These are phyloP conservation scores for Ailurus styani DNA, from an alignment of 2,113 vertebrate genomes.

Conservation along the genomic window DNA sequence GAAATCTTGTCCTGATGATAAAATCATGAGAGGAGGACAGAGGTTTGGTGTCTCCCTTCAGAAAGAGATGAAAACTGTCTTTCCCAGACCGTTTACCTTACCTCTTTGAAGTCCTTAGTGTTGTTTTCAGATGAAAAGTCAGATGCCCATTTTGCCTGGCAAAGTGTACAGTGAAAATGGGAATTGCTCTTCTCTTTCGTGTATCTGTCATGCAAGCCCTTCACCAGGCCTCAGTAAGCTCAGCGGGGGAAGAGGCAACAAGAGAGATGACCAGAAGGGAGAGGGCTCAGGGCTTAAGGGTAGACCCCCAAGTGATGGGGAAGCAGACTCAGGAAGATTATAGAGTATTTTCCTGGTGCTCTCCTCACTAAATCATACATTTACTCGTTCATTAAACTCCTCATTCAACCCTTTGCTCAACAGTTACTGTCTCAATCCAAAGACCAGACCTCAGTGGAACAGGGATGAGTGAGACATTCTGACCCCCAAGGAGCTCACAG, in stretches of 20 bases:
- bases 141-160: neutral
- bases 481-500: neutral
- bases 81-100: neutral
- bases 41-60: neutral
- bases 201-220: fast-evolving
- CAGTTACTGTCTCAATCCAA: neutral
- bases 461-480: neutral
- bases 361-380: neutral
- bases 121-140: neutral
- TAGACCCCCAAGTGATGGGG: too few species aligned
- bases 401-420: neutral
- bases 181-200: neutral
- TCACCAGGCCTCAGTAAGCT: neutral
- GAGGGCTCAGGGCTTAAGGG: neutral
- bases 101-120: neutral
- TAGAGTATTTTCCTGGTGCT: neutral
- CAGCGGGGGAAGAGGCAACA: neutral
- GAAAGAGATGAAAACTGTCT: neutral
- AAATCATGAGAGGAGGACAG: neutral
- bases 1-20: neutral
- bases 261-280: neutral
- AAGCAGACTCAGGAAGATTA: neutral
- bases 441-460: neutral
- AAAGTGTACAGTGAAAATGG: neutral
- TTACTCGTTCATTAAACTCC: neutral